Base-by-base conservation (phyloP, 37 sponge, comb jelly and placozoan genomes). In the Axinella damicornis region DNA sequence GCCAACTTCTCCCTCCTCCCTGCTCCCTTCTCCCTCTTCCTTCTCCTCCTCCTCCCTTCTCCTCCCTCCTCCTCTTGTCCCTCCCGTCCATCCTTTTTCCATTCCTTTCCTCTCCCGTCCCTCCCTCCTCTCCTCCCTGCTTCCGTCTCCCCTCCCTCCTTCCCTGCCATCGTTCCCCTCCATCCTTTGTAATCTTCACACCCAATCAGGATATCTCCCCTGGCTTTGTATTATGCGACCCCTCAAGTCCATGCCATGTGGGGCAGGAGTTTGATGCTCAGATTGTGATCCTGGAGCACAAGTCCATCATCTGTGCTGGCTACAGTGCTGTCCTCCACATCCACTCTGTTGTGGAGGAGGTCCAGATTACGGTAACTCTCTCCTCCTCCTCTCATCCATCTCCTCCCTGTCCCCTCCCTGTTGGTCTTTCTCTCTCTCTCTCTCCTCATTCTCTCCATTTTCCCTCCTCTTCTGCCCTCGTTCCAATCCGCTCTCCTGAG, bases 251-350 rank as follows among this genome's bases (percentile, higher is more conserved):
- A 20, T 95, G 96, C 69, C 91, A 90, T 55, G 80, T 90, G 33
- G 87, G 94, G 0, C 76, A 69, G 19, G 27, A 40, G 27, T 94
- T 94, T 83, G 88, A 90, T 35, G 81, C 80, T 31, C 89, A 97
- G 93, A 92, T 97, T 39, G 83, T 65, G 19, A 92, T 97, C 62
- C 55, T 97, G 80, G 98, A 97, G 80, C 73, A 89, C 88, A 95
- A 95, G 83, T 88, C 86, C 73, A 97, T 97, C 77, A 97, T 97
- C 34, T 97, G 95, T 77, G 98, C 98, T 63, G 98, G 98, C 59
- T 97, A 94, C 61, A 90, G 80, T 84, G 95, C 95, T 27, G 93
- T 97, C 18, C 74, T 98, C 41, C 99, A 98, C 67, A 87, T 98
- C 13, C 97, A 98, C 83, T 74, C 91, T 28, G 83, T 84, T 17